Evolutionary conservation across 2,113 vertebrate genomes (phyloP), one percentile per base, ranked within the genome.

Genomic region (Perca schrenkii): DNA sequence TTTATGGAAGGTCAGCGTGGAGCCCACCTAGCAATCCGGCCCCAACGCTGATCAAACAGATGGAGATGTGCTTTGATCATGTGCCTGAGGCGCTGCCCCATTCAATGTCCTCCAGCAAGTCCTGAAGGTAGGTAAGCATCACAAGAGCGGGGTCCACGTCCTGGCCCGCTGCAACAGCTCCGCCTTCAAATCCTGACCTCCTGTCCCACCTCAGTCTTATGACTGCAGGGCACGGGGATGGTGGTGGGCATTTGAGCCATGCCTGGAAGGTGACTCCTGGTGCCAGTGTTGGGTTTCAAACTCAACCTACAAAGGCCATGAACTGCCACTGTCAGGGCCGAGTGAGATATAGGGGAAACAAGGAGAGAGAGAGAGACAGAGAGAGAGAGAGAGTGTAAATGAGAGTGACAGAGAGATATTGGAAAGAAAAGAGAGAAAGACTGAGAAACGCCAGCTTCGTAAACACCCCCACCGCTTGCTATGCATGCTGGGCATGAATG

Each of bases 191-290:
- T 64, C 65, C 50, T 54, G 87, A 90, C 85, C 84, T 50, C 80
- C 47, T n/a, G 73, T 82, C 54, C 62, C 78, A 65, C 74, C 89
- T 71, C 80, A 17, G 89, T 91, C 93, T 89, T 91, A 80, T 93
- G 91, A 93, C 88, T 79, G 13, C 8, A n/a, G 66, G 74, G 49
- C 69, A 86, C 22, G n/a, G 75, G 83, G 86, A 79, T 72, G 77
- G 79, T 34, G 79, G 49, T 57, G 82, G 86, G 83, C 80, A 73
- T 85, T 78, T 60, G 86, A 85, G 77, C 58, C 88, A 83, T 83
- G 90, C 74, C 61, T 87, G 89, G 89, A 93, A 94, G 91, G 88
- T 91, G 90, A 93, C 91, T 92, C 93, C 90, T 91, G 92, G 88
- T 88, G 89, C 88, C 88, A 90, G 94, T 90, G 88, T 94, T 89